phyloP scores from a whole-genome alignment of 2,113 vertebrate genomes.

The Mesocricetus auratus region DNA sequence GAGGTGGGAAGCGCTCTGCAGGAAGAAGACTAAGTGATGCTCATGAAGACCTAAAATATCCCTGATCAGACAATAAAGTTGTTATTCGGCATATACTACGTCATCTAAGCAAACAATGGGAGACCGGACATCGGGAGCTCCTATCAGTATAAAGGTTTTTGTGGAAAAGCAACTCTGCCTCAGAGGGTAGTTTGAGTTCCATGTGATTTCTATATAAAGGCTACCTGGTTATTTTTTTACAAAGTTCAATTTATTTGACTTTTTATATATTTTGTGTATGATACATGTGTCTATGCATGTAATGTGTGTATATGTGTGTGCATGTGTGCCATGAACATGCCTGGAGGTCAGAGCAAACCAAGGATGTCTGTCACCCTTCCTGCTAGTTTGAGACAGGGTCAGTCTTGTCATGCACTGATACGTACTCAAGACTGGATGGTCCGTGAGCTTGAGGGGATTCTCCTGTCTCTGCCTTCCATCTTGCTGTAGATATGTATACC shows the following conservation, averaged over 20 bases:
- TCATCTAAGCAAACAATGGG: constrained; percentile 42
- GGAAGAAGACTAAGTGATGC: constrained; percentile 61
- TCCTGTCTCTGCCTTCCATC: neutral
- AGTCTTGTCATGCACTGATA: neutral
- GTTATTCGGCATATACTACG: constrained; percentile 80
- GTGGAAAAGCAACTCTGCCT: constrained; percentile 78
- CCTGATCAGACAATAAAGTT: constrained; percentile 85
- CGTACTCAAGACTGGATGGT: neutral
- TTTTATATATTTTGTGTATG: neutral
- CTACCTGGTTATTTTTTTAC: constrained; percentile 81
- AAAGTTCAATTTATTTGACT: constrained; percentile 28
- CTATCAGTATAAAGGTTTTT: constrained; percentile 53
- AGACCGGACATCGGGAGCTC: constrained; percentile 73
- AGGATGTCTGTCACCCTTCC: neutral
- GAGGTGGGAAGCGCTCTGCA: constrained; percentile 76
- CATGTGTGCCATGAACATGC: neutral
- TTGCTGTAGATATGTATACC: neutral
- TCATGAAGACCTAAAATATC: constrained; percentile 84
- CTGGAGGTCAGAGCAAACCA: neutral
- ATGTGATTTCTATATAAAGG: constrained; percentile 74
- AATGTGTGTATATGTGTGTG: neutral
- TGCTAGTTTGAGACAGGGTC: neutral
- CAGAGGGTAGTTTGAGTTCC: constrained; percentile 72
- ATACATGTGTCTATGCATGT: neutral
- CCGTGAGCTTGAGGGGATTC: neutral